A percentile compares a stretch with the other conserved stretches of the same genome.
Conservation (phyloP, 2,888 invertebrate genomes). For the Cerastis rubricosa region DNA sequence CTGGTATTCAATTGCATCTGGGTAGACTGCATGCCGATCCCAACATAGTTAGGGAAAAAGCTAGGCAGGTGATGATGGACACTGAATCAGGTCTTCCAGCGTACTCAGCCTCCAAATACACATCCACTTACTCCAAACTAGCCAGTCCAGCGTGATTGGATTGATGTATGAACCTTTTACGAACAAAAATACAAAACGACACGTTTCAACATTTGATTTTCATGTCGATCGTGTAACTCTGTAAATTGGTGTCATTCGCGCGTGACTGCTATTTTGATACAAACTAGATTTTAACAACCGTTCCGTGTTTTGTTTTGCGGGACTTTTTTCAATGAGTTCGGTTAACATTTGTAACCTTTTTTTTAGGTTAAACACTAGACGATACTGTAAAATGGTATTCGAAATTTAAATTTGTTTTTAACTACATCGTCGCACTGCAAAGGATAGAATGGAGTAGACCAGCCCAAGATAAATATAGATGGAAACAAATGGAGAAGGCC, state of each 20-base stretch:
- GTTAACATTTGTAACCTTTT: neutral
- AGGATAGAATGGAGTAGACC: too few relatives aligned
- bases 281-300: constrained; percentile 48
- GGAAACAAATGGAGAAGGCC: too few relatives aligned
- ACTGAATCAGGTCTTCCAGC: neutral
- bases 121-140: constrained; percentile 4
- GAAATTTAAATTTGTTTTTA: neutral
- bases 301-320: constrained; percentile 36
- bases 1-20: too few relatives aligned
- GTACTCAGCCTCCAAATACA: neutral
- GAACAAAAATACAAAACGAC: constrained; percentile 24
- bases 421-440: too few relatives aligned
- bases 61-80: too few relatives aligned
- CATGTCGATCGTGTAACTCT: constrained; percentile 44
- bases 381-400: neutral
- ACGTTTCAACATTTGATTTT: constrained; percentile 47
- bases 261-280: constrained; percentile 47
- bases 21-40: too few relatives aligned
- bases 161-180: neutral
- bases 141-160: constrained; percentile 2
- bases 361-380: neutral
- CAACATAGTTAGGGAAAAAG: too few relatives aligned
- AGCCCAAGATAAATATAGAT: too few relatives aligned
- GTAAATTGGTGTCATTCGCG: constrained; percentile 53
- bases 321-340: constrained; percentile 18